Evolutionary conservation across 1,140 invertebrate species (phyloP).

Genomic region (Heliconius nattereri): DNA sequence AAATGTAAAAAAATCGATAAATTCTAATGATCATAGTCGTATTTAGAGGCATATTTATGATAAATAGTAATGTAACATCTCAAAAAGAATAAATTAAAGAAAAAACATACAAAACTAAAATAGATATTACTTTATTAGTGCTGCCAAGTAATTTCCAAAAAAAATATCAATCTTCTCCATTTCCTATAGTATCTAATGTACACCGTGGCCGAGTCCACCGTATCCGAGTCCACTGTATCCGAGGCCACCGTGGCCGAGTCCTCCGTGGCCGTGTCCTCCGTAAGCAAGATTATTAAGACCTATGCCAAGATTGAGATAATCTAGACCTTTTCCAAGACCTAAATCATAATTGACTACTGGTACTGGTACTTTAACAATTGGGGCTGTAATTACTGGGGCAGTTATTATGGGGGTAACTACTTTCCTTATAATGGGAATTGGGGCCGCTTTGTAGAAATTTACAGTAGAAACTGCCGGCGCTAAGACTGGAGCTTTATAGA

Average conservation of each 20-base stretch:
- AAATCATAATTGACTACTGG: slow-evolving; percentile 33
- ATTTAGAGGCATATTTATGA: no score
- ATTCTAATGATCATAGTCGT: no score
- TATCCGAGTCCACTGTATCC: slow-evolving; percentile 34
- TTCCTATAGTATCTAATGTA: slow-evolving; percentile 11
- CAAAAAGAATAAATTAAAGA: neutral
- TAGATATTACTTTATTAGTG: neutral
- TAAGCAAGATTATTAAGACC: neutral
- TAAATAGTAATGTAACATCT: no score
- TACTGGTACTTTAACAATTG: slow-evolving; percentile 53
- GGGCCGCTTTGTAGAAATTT: slow-evolving; percentile 60
- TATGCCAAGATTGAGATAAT: slow-evolving; percentile 2
- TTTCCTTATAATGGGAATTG: slow-evolving; percentile 61
- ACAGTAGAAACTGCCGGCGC: slow-evolving; percentile 61
- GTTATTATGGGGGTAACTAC: slow-evolving; percentile 25
- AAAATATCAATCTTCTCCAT: neutral
- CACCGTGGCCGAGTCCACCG: slow-evolving; percentile 34
- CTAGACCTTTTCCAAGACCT: slow-evolving; percentile 36
- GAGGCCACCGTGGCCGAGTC: slow-evolving; percentile 34
- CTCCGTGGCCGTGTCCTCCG: slow-evolving; percentile 42
- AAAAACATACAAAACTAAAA: neutral
- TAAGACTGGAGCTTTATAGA: slow-evolving; percentile 51
- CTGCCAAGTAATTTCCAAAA: neutral
- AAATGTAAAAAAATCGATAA: no score
- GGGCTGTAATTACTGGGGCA: slow-evolving; percentile 34